A percentile compares a stretch with the other conserved stretches of the same genome.
Evolutionary conservation across 2,797 vertebrate species (phyloP).

Genomic region (Protonibea diacanthus): DNA sequence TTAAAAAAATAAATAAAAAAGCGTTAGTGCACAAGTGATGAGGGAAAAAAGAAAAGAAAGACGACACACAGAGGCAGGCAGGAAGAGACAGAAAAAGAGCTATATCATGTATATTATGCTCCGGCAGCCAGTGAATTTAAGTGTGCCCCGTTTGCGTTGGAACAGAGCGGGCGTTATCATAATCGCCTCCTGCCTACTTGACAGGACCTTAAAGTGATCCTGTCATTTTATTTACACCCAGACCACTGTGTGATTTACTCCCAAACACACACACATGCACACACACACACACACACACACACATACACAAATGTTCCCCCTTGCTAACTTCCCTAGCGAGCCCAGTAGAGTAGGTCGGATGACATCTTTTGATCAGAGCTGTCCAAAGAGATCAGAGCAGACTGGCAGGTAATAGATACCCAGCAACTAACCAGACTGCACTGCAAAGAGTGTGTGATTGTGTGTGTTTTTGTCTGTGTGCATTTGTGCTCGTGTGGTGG

Average conservation of each 20-base stretch:
- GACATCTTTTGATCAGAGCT: conserved; percentile 99
- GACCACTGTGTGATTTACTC: conserved; percentile 88
- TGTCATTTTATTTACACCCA: conserved; percentile 99
- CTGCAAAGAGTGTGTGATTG: conserved; percentile 42
- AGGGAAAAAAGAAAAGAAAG: conserved; percentile 42
- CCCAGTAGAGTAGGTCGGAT: conserved; percentile 92
- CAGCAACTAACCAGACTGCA: conserved; percentile 87
- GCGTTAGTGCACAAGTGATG: conserved; percentile 40
- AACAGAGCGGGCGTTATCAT: conserved; percentile 98
- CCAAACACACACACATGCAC: conserved; percentile 47
- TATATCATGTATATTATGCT: conserved; percentile 78
- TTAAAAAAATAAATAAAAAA: background rate
- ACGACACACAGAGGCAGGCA: conserved; percentile 39
- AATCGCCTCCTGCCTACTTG: conserved; percentile 98
- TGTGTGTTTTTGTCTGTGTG: conserved; percentile 37
- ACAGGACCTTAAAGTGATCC: conserved; percentile 99
- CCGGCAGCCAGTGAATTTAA: conserved; percentile 88
- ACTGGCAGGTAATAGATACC: conserved; percentile 99
- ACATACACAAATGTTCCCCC: conserved; percentile 46
- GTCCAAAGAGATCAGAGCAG: conserved; percentile 99
- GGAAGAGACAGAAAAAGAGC: conserved; percentile 61
- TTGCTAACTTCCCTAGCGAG: conserved; percentile 75
- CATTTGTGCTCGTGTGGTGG: conserved; percentile 8
- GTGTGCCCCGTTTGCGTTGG: conserved; percentile 87
- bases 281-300: conserved; percentile 35